phyloP scores from a whole-genome alignment of 35 echinoderm and acorn worm species.

The Patiria miniata region DNA sequence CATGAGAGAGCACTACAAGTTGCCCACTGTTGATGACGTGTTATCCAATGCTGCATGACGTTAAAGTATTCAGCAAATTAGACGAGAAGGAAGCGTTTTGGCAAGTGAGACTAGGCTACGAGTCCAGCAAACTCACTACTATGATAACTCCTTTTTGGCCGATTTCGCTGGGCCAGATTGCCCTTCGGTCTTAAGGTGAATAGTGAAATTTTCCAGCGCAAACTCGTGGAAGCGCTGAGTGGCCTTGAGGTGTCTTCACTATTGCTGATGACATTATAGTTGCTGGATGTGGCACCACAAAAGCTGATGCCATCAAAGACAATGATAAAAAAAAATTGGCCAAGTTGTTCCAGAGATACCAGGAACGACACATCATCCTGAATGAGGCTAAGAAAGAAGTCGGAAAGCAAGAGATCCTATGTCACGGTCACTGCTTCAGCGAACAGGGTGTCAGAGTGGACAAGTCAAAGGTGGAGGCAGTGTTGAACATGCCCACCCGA shows the following conservation, averaged over 20 bases:
- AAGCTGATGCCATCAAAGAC: conserved; percentile 51
- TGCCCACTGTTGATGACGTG: conserved; percentile 44
- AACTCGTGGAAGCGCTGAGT: conserved; percentile 58
- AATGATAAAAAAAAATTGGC: conserved; percentile 61
- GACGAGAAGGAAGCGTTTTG: conserved; percentile 38
- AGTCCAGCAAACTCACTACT: conserved; percentile 43
- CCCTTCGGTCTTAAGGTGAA: conserved; percentile 38
- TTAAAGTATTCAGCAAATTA: conserved; percentile 56
- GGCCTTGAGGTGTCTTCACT: conserved; percentile 32
- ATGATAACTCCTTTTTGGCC: conserved; percentile 71
- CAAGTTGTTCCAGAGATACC: conserved; percentile 44
- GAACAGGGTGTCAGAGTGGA: conserved; percentile 17
- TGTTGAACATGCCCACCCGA: conserved; percentile 47
- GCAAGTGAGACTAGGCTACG: conserved; percentile 49
- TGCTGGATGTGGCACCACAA: conserved; percentile 44
- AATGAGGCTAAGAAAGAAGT: conserved; percentile 64
- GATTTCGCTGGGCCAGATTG: conserved; percentile 23
- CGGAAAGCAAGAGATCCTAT: conserved; percentile 22
- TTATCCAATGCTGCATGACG: conserved; percentile 35
- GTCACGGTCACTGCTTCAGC: conserved; percentile 51
- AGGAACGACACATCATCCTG: conserved; percentile 41
- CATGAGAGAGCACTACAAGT: conserved; percentile 46
- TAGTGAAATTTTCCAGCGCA: conserved; percentile 44
- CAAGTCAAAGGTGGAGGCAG: conserved; percentile 46
- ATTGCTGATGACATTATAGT: conserved; percentile 74